Conservation (phyloP, 2,888 invertebrate species). For the Oscheius onirici region DNA sequence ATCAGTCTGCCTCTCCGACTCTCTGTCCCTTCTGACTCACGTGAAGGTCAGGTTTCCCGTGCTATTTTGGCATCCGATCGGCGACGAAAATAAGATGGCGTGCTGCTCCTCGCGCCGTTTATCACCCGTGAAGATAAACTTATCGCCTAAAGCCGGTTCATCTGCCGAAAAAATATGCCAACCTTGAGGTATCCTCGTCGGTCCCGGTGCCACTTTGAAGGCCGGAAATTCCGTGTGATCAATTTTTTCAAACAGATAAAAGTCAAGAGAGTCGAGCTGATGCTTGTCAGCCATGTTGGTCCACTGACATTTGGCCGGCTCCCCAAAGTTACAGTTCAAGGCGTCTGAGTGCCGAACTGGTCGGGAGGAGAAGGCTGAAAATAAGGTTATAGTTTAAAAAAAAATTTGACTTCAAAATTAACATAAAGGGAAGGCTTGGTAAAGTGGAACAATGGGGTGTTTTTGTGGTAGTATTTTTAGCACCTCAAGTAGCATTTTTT, state of each 20-base stretch:
- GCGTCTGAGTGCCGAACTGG: conserved; percentile 62
- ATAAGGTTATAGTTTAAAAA: not conserved
- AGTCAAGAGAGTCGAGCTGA: conserved; percentile 58
- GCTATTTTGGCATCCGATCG: conserved; percentile 68
- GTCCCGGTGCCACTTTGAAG: conserved; percentile 67
- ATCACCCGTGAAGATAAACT: conserved; percentile 58
- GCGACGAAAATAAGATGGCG: conserved; percentile 65
- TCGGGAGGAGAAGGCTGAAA: conserved; percentile 23
- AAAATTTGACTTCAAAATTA: not conserved
- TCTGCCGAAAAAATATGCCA: not conserved
- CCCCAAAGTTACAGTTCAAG: conserved; percentile 66
- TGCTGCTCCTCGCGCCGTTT: conserved; percentile 63
- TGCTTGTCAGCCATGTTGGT: conserved; percentile 57
- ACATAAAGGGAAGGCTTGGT: conserved; percentile 2
- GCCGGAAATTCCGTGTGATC: conserved; percentile 69
- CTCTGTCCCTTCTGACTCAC: conserved; percentile 40
- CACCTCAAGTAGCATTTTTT: no score
- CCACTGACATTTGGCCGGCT: conserved; percentile 65
- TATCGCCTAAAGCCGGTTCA: conserved; percentile 41
- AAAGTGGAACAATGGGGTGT: not conserved
- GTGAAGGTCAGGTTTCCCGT: conserved; percentile 69
- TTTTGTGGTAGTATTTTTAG: no score
- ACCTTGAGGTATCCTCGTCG: conserved; percentile 65
- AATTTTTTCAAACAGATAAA: conserved; percentile 67
- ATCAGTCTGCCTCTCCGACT: not conserved